These are phyloP conservation scores for Rattus rattus DNA, from an alignment of 2,113 vertebrate species.

Conservation along the genomic window DNA sequence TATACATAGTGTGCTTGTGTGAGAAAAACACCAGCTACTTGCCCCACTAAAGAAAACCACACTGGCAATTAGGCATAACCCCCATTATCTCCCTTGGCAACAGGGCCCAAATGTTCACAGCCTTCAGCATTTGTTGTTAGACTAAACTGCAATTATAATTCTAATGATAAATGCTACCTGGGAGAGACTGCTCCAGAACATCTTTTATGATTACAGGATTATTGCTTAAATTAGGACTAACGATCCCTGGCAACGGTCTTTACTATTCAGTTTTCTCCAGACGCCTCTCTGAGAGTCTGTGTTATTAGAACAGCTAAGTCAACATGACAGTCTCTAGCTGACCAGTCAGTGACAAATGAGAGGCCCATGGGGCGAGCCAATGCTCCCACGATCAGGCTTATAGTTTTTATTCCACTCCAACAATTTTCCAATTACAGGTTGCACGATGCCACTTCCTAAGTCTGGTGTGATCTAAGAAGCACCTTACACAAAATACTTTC, in stretches of 20 bases:
- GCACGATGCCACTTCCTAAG: neutral
- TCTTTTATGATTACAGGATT: slow-evolving; percentile 51
- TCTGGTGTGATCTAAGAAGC: neutral
- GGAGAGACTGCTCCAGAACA: slow-evolving; percentile 7
- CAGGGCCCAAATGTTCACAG: neutral
- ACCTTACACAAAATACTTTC: neutral
- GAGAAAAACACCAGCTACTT: neutral
- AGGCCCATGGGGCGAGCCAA: neutral
- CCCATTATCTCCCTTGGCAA: neutral
- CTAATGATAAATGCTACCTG: slow-evolving; percentile 54
- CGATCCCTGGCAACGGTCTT: neutral
- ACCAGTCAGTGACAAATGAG: neutral
- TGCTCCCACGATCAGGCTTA: neutral
- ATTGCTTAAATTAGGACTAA: slow-evolving; percentile 36
- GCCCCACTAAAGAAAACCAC: neutral
- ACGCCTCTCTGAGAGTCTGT: neutral
- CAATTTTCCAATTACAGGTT: slow-evolving; percentile 21
- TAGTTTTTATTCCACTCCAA: slow-evolving; percentile 16
- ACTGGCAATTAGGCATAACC: neutral
- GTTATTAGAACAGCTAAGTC: neutral
- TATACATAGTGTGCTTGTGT: neutral
- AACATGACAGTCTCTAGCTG: neutral
- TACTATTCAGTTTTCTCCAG: neutral
- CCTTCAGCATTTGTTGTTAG: neutral
- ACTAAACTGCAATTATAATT: slow-evolving; percentile 33